Conservation (phyloP, 1,140 invertebrate genomes). For the Lordiphosa stackelbergi region DNA sequence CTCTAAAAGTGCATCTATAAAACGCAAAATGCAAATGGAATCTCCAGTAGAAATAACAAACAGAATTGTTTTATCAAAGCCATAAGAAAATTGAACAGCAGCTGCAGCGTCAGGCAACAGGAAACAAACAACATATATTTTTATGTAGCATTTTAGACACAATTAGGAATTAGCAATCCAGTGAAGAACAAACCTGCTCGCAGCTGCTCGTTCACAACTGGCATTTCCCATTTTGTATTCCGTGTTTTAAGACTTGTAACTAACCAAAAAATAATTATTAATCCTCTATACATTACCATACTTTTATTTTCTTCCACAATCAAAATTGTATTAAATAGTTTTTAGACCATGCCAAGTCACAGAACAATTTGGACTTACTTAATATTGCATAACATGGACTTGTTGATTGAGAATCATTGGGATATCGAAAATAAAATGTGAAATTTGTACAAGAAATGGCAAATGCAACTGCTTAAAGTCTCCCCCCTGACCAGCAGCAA, state of each 20-base stretch:
- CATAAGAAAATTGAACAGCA: conserved; percentile 35
- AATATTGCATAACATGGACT: conserved; percentile 61
- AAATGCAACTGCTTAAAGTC: conserved; percentile 30
- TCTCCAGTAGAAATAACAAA: conserved; percentile 29
- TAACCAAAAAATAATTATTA: conserved; percentile 75
- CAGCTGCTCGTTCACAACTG: conserved; percentile 38
- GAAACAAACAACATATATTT: conserved; percentile 25
- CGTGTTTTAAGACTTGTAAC: conserved; percentile 70
- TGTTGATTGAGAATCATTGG: conserved; percentile 75
- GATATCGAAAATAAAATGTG: conserved; percentile 63
- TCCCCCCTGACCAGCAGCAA: conserved; percentile 28
- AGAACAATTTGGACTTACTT: conserved; percentile 26
- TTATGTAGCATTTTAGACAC: conserved; percentile 58
- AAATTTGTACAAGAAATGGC: conserved; percentile 45
- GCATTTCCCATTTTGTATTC: conserved; percentile 48
- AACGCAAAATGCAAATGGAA: conserved; percentile 33
- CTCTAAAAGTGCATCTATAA: conserved; percentile 82
- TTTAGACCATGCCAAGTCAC: conserved; percentile 9
- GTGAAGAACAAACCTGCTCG: conserved; percentile 55
- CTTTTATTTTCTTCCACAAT: conserved; percentile 26
- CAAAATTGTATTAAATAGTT: conserved; percentile 36
- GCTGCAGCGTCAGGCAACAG: conserved; percentile 24
- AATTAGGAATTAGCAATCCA: conserved; percentile 58
- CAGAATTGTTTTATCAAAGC: conserved; percentile 43
- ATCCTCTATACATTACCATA: conserved; percentile 51